Evolutionary conservation across 92 coral and sea anemone species (phyloP).

Genomic region (Porites evermanni): DNA sequence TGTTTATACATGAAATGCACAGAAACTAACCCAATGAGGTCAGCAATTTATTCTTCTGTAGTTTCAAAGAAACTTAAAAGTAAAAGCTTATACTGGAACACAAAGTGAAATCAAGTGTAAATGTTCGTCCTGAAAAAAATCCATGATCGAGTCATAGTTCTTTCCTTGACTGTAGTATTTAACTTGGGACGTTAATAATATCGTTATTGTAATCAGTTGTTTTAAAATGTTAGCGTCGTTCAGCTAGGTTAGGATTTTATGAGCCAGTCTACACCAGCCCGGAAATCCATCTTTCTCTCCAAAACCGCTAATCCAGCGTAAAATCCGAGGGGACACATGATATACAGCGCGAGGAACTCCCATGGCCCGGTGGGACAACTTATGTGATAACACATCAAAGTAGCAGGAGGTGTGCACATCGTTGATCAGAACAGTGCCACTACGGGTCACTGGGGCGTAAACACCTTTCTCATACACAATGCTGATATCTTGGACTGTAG

Average conservation of each 20-base stretch:
- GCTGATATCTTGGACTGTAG: constrained; percentile 17
- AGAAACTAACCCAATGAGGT: too few species aligned
- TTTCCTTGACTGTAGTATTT: too few species aligned
- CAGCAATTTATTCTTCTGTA: too few species aligned
- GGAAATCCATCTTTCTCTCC: constrained; percentile 54
- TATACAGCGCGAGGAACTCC: constrained; percentile 38
- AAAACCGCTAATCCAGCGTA: constrained; percentile 41
- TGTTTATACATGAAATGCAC: too few species aligned
- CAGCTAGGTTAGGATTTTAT: constrained; percentile 18
- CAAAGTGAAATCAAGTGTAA: too few species aligned
- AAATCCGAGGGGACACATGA: constrained; percentile 37
- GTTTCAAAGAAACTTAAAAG: too few species aligned
- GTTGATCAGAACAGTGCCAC: constrained; percentile 57
- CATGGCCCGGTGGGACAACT: constrained; percentile 51
- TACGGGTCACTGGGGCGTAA: constrained; percentile 52
- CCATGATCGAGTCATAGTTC: too few species aligned
- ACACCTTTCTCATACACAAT: constrained; percentile 44
- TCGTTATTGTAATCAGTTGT: too few species aligned
- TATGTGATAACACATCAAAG: constrained; percentile 63
- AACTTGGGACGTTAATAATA: too few species aligned
- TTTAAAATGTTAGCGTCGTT: background rate
- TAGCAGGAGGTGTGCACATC: constrained; percentile 59
- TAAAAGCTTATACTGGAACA: too few species aligned
- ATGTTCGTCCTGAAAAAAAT: too few species aligned
- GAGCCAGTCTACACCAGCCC: constrained; percentile 59